These are phyloP conservation scores for Etheostoma spectabile DNA, from an alignment of 2,113 vertebrate species.

Conservation along the genomic window DNA sequence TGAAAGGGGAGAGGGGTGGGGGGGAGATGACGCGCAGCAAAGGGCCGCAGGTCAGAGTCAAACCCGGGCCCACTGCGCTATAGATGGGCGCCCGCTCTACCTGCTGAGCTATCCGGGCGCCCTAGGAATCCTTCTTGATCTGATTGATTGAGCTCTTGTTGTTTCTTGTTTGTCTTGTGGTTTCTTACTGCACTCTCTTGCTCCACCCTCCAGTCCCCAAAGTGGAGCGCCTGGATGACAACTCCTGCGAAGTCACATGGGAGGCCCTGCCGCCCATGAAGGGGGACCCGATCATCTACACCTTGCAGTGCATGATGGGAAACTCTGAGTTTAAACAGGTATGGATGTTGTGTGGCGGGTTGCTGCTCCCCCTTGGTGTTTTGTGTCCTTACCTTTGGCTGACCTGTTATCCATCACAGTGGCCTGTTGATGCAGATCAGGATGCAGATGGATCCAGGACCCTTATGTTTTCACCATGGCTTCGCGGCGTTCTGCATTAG, in stretches of 20 bases:
- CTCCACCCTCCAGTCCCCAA: conserved; percentile 85
- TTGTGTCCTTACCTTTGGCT: conserved; percentile 8
- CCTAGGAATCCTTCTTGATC: neutral
- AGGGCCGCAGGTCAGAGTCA: too few species aligned
- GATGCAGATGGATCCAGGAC: conserved; percentile 48
- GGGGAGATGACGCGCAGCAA: too few species aligned
- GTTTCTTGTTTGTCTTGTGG: too few species aligned
- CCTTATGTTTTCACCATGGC: conserved; percentile 32
- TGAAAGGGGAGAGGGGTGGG: too few species aligned
- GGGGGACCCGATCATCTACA: conserved; percentile 94
- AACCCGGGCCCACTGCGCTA: too few species aligned
- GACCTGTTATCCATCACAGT: conserved; percentile 44
- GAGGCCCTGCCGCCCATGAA: conserved; percentile 93
- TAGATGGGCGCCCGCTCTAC: too few species aligned
- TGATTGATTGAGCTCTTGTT: neutral
- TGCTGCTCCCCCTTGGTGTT: neutral
- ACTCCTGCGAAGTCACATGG: conserved; percentile 93
- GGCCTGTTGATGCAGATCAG: conserved; percentile 34
- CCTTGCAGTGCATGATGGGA: conserved; percentile 93
- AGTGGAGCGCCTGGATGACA: conserved; percentile 93
- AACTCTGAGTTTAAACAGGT: conserved; percentile 98
- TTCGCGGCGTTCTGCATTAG: conserved; percentile 15
- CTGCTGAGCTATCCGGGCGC: too few species aligned
- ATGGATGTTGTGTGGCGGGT: conserved; percentile 32
- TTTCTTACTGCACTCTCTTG: conserved; percentile 9